A percentile compares a stretch with the other conserved stretches of the same genome.
These are phyloP conservation scores for Hippocampus barbouri DNA, from an alignment of 2,113 vertebrate genomes.

Conservation along the genomic window DNA sequence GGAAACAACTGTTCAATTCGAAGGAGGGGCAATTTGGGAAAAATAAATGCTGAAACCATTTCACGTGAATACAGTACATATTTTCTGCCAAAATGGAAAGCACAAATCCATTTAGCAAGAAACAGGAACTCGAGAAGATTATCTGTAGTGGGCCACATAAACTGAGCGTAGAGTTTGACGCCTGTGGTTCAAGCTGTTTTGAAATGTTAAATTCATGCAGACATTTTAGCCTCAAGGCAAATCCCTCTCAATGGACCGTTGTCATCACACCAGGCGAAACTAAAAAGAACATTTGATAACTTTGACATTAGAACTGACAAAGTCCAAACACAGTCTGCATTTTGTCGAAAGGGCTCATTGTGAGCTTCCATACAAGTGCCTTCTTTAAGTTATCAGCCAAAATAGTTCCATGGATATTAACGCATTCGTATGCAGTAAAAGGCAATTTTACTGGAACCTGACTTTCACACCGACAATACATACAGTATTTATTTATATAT, in stretches of 20 bases:
- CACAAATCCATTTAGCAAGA: not conserved
- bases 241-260: not conserved
- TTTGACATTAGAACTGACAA: slow-evolving; percentile 11
- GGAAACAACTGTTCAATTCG: not conserved
- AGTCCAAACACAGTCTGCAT: slow-evolving; percentile 30
- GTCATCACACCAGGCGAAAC: not conserved
- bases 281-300: slow-evolving; percentile 11
- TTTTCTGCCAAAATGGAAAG: not conserved
- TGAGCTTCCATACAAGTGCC: slow-evolving; percentile 46
- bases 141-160: not conserved
- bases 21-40: not conserved
- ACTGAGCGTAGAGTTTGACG: not conserved
- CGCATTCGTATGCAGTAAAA: slow-evolving; percentile 33
- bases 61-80: too few species aligned
- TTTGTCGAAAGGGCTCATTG: slow-evolving; percentile 20
- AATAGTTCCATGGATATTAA: slow-evolving; percentile 21
- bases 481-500: not conserved
- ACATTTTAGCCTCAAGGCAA: not conserved
- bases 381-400: slow-evolving; percentile 24
- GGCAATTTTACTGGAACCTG: slow-evolving; percentile 21
- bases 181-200: not conserved
- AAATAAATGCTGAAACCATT: not conserved
- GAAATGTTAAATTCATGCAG: not conserved
- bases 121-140: not conserved
- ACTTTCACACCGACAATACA: slow-evolving; percentile 38